Evolutionary conservation across 1,140 invertebrate genomes (phyloP).

Genomic region (Papilio machaon): DNA sequence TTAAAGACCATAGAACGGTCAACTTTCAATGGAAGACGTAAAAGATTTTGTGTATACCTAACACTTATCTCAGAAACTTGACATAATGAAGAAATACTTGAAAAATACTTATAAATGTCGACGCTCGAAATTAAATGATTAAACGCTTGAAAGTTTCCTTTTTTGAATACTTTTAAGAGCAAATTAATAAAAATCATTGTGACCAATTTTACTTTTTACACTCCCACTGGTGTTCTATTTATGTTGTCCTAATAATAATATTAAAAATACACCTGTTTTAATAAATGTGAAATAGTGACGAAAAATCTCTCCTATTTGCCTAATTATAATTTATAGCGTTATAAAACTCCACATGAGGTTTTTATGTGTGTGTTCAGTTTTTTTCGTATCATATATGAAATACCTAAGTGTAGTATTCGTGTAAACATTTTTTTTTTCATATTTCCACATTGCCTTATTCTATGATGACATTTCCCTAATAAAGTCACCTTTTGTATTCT

Average conservation of each 20-base stretch:
- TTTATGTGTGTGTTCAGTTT: not conserved
- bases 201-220: not conserved
- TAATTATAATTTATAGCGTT: conserved; percentile 33
- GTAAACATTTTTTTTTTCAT: not conserved
- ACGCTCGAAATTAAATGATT: conserved; percentile 8
- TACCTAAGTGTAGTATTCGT: not conserved
- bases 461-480: conserved; percentile 18
- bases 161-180: not conserved
- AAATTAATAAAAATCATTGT: not conserved
- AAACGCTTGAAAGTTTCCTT: not conserved
- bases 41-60: conserved; percentile 55
- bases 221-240: not conserved
- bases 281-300: conserved; percentile 32
- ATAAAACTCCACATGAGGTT: conserved; percentile 19
- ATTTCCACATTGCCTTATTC: not conserved
- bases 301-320: conserved; percentile 28
- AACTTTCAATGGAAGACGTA: conserved; percentile 51
- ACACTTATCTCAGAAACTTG: conserved; percentile 64
- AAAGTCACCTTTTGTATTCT: conserved; percentile 43
- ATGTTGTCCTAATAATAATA: not conserved
- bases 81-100: conserved; percentile 53
- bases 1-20: conserved; percentile 57
- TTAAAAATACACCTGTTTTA: conserved; percentile 22
- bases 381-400: not conserved
- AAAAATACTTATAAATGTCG: conserved; percentile 37